Base-by-base conservation (phyloP, 2,797 vertebrate genomes). In the Mionectes olivaceus region DNA sequence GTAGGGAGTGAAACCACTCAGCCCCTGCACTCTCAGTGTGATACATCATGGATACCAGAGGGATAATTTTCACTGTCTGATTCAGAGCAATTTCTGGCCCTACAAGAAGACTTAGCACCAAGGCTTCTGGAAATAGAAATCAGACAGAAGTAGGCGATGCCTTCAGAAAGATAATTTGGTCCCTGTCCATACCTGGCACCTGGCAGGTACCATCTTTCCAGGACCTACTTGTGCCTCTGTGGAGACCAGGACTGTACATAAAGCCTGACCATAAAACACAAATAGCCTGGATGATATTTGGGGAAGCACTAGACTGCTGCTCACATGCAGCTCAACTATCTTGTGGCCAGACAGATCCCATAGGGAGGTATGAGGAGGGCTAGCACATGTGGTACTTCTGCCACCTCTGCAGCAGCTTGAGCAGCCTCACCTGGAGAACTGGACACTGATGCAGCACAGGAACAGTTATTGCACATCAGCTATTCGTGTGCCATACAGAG, bases 361-460 rank as follows among this genome's bases (percentile, higher is more conserved):
- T 2, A 1, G 28, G 17, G 39, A 47, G 9, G 43, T 4, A 52
- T 19, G 25, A 61, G 15, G 23, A 52, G 19, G 33, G 25, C 17
- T 33, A 24, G 39, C 6, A 21, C 7, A 19, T 28, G 27, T 1
- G 0, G n/a, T 46, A n/a, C 11, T 33, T 86, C 23, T 33, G 28
- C 13, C 7, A 57, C 12, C 8, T 35, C 64, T 55, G 55, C 73
- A 41, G 61, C 12, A 47, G 43, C 63, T 70, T 56, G 30, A 87
- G 47, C 57, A 65, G n/a, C 56, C 67, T 79, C 3, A 23, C 28
- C 28, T 33, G 32, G 43, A 71, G 43, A 47, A 15, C 19, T 65
- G 10, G 17, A 14, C 19, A 0, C 53, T 33, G 32, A 49, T 16
- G n/a, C 8, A 47, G 25, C 4, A 0, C 53, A 27, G 28, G 14